phyloP scores from a whole-genome alignment of 2,113 vertebrate genomes.

The Thalassoma bifasciatum region DNA sequence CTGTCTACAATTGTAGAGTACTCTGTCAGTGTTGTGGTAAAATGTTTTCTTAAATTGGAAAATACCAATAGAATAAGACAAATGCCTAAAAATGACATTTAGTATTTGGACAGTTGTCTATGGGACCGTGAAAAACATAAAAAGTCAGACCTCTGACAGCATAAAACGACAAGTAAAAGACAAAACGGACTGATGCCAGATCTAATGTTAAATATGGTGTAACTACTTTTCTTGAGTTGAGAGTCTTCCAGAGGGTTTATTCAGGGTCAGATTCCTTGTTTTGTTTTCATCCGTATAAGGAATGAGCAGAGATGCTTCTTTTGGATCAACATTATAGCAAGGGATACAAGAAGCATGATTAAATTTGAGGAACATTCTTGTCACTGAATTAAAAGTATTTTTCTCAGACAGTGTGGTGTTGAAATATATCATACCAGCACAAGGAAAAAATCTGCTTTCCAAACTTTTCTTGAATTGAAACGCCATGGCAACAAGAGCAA shows the following conservation, averaged over 20 bases:
- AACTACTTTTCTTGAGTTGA: not conserved
- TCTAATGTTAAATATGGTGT: not conserved
- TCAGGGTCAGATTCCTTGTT: not conserved
- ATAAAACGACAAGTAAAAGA: not conserved
- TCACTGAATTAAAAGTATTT: not conserved
- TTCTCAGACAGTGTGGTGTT: constrained; percentile 15
- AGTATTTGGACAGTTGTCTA: not conserved
- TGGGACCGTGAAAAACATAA: constrained; percentile 4
- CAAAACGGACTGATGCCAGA: not conserved
- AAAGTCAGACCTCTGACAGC: not conserved
- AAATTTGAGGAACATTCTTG: constrained; percentile 8
- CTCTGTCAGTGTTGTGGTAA: not conserved
- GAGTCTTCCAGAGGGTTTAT: too few relatives aligned
- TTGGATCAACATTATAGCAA: not conserved
- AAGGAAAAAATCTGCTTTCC: constrained; percentile 42
- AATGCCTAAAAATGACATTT: not conserved
- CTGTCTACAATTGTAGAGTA: not conserved
- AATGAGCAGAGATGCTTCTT: not conserved
- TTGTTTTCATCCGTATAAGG: not conserved
- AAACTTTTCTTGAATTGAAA: constrained; percentile 59
- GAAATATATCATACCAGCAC: constrained; percentile 18
- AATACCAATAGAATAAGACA: not conserved
- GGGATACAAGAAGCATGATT: not conserved
- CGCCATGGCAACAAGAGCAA: constrained; percentile 55
- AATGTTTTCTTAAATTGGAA: not conserved